These are phyloP conservation scores for Nixonia krombeini DNA, from an alignment of 1,140 invertebrate species.

Conservation along the genomic window DNA sequence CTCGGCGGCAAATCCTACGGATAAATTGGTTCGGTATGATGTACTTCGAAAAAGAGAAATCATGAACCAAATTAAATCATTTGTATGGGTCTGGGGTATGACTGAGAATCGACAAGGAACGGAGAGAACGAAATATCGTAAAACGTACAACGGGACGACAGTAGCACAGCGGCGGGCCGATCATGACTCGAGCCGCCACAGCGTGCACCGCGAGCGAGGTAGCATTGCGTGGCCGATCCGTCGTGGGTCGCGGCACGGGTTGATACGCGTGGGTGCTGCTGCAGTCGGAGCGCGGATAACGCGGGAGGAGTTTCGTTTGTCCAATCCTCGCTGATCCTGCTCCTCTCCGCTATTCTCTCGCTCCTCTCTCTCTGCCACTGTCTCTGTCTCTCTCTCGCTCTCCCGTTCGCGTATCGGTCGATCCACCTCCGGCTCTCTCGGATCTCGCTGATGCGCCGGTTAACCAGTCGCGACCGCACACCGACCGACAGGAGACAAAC, in stretches of 20 bases:
- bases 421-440: background rate
- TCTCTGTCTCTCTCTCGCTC: conserved; percentile 2
- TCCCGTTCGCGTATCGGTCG: conserved; percentile 11
- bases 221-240: no score
- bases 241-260: conserved; percentile 26
- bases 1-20: no score
- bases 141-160: no score
- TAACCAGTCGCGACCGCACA: background rate
- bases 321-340: conserved; percentile 68
- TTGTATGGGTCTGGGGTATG: no score
- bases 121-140: no score
- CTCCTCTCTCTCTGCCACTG: background rate
- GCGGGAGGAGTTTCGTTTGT: conserved; percentile 69
- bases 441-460: no score
- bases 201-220: no score
- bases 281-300: conserved; percentile 61
- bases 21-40: no score
- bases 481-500: conserved; percentile 23
- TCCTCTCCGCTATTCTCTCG: conserved; percentile 30
- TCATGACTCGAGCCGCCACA: conserved; percentile 1
- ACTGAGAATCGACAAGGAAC: no score
- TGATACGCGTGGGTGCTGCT: conserved; percentile 65
- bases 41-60: no score
- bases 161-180: no score
- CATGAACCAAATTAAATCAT: no score